Base-by-base conservation (phyloP, 2,888 invertebrate species). In the Vanessa cardui region DNA sequence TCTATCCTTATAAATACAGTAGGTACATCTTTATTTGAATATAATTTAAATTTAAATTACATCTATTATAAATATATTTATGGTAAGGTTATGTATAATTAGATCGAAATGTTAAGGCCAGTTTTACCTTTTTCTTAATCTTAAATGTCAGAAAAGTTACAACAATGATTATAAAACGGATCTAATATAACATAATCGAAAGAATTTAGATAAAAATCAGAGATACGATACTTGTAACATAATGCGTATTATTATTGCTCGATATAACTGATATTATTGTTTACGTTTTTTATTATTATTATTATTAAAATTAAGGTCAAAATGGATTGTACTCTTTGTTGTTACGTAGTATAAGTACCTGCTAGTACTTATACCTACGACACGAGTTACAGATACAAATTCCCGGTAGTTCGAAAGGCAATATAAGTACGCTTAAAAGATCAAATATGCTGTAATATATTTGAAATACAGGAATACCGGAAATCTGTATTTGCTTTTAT, bases 71-170 rank as follows among this genome's bases (percentile, higher is more conserved):
- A 1, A 56, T 56, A 31, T n/a, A 6, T 12, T 31, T 33, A 39
- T 39, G 12, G 39, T 39, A 54, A 54, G 54, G 54, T 31, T 33
- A 33, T 12, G 6, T 47, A 26, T 52, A 52, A 52, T 52, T 52
- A 21, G 33, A 18, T 56, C 33, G 15, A 56, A 56, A 56, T 56
- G 39, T 33, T 56, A 39, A 56, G 56, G 56, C 18, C 56, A 56
- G n/a, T 56, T 56, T 39, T n/a, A 39, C 26, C 18, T 39, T 56
- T 39, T 56, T 33, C 16, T n/a, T 56, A 33, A 31, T 39, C 9
- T 56, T 56, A 18, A 56, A 56, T 56, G 56, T 56, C 56, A 56
- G 33, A 56, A 33, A 56, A 56, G n/a, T 56, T 56, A 39, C 8
- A 56, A 56, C 56, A 39, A 39, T 39, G 39, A 56, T 56, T 39